These are phyloP conservation scores for Tolmerus cingulatus DNA, from an alignment of 2,888 invertebrate species.

Conservation along the genomic window DNA sequence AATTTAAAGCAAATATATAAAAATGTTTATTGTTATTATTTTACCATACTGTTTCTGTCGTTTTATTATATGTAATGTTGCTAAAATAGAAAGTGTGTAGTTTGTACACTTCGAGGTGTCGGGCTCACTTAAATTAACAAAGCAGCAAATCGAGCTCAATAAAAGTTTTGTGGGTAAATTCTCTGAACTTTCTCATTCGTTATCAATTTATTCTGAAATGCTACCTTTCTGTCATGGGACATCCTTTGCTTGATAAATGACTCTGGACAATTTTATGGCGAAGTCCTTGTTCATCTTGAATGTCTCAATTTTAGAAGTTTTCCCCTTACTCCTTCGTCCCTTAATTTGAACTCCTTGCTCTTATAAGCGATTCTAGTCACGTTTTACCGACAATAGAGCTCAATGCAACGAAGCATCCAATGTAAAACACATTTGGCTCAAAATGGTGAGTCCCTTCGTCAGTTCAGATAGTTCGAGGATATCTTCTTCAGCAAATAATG, in stretches of 20 bases:
- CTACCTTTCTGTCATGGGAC: background rate
- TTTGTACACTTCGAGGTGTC: background rate
- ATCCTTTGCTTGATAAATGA: background rate
- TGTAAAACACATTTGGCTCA: background rate
- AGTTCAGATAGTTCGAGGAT: background rate
- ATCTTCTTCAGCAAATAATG: background rate
- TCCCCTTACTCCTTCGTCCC: background rate
- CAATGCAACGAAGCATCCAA: background rate
- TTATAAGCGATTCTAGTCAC: background rate
- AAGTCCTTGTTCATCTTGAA: background rate
- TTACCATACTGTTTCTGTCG: background rate
- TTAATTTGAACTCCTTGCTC: background rate
- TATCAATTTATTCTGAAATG: background rate
- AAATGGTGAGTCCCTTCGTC: background rate
- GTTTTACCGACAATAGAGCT: background rate
- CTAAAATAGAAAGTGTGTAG: background rate
- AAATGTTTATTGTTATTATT: background rate
- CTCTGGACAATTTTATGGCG: background rate
- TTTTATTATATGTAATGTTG: background rate
- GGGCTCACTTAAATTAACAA: background rate
- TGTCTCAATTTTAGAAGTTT: background rate
- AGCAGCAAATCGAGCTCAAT: background rate
- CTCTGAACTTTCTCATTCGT: background rate
- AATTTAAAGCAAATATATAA: background rate
- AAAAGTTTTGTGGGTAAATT: background rate